A percentile compares a stretch with the other conserved stretches of the same genome.
Conservation (phyloP, 2,888 invertebrate species). For the Heteropelma amictum region DNA sequence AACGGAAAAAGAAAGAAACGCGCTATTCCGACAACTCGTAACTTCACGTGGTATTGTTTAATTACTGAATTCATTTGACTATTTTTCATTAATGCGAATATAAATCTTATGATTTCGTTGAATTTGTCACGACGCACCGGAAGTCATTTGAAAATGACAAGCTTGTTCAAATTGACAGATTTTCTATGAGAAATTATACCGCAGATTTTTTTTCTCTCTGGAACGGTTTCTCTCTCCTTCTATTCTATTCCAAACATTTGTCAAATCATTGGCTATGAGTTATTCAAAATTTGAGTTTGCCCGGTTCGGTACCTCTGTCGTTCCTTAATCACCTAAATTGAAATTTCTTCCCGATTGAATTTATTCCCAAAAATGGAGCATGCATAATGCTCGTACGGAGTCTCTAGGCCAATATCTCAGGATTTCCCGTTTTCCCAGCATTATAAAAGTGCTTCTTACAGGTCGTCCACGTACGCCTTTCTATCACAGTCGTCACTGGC, state of each 20-base stretch:
- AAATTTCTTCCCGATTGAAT: too few species aligned
- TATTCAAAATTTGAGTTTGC: too few species aligned
- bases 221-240: neutral
- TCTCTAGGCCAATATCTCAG: constrained; percentile 37
- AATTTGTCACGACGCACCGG: neutral
- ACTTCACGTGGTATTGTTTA: constrained; percentile 24
- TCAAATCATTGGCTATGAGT: too few species aligned
- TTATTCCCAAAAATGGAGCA: constrained; percentile 12
- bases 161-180: neutral
- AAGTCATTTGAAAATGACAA: neutral
- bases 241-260: too few species aligned
- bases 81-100: constrained; percentile 6
- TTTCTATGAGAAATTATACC: neutral
- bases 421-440: constrained; percentile 64
- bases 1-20: constrained; percentile 1
- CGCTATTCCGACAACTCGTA: constrained; percentile 11
- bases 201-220: neutral
- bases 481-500: constrained; percentile 51
- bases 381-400: constrained; percentile 42
- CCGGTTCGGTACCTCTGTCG: too few species aligned
- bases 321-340: too few species aligned
- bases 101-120: neutral
- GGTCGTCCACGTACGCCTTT: constrained; percentile 69
- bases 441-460: constrained; percentile 76
- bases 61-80: constrained; percentile 13